Percentiles rank a stretch among this genome's conserved stretches.
Evolutionary conservation across 2,797 vertebrate genomes (phyloP).

Genomic region (Melanotaenia boesemani): DNA sequence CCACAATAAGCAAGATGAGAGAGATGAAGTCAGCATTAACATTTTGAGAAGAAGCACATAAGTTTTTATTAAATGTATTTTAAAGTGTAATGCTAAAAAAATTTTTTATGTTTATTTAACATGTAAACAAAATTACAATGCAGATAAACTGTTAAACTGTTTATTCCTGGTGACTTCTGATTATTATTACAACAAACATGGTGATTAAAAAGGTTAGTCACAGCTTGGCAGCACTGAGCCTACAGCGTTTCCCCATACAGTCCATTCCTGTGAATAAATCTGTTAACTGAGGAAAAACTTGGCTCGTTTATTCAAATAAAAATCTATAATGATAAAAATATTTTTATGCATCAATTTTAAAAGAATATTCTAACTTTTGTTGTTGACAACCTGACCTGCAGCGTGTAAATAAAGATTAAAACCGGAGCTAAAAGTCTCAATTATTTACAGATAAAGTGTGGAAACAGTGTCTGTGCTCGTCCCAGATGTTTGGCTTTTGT

Average conservation of each 20-base stretch:
- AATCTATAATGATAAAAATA: background rate
- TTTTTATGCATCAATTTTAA: background rate
- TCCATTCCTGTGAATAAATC: background rate
- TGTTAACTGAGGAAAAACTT: background rate
- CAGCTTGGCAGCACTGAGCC: background rate
- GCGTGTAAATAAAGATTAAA: background rate
- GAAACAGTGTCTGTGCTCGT: background rate
- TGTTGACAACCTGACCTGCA: background rate
- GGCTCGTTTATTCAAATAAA: background rate
- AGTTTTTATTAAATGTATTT: conserved; percentile 7
- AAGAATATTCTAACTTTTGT: background rate
- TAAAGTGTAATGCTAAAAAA: background rate
- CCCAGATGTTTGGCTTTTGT: conserved; percentile 3
- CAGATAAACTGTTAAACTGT: background rate
- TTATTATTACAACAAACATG: background rate
- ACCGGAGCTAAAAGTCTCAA: background rate
- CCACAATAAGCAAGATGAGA: conserved; percentile 13
- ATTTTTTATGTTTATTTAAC: background rate
- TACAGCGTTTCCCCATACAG: background rate
- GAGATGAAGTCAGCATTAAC: background rate
- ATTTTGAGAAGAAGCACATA: conserved; percentile 11
- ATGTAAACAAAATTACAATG: background rate
- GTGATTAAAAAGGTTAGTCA: background rate
- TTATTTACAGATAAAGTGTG: conserved; percentile 10
- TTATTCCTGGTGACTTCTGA: background rate